Base-by-base conservation (phyloP, 2,888 invertebrate genomes). In the Minunthozetes semirufus region DNA sequence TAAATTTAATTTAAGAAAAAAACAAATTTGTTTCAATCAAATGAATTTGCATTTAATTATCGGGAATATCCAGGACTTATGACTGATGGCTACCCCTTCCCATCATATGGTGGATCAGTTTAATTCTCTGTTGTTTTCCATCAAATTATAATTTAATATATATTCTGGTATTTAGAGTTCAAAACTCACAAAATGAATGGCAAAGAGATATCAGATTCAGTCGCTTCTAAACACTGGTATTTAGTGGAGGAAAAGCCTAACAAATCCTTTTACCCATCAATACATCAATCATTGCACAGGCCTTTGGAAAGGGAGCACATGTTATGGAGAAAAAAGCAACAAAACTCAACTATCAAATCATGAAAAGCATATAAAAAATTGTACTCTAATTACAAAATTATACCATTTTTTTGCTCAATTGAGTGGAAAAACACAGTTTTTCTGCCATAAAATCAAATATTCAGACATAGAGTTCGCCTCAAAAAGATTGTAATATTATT, bases 381-480 rank as follows among this genome's bases (percentile, higher is more conserved):
- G 9, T 25, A 13, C 15, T 27, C 29, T 27, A 61, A 61, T 61
- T 61, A 61, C 61, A 61, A 61, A 61, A 61, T 61, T 61, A 61
- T 61, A 61, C 29, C 11, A 6, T 61, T 29, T 29, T 29, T 22
- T 22, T 1, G 6, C 22, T 9, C 56, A 33, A 33, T 33, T 33
- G 15, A n/a, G n/a, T n/a, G 53, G 8, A n/a, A 17, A 53, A 53
- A 15, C 8, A 8, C 1, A 19, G n/a, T 53, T n/a, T 8, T 48
- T 48, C 13, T 48, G 17, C 15, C 46, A 53, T 15, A 19, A 19
- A 27, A 61, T 9, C 19, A 61, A 22, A 61, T 13, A 27, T 8
- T 17, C 33, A 33, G 33, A 33, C 11, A 61, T 61, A 61, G 17
- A 61, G 61, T 61, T 25, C 61, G 13, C 25, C 61, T n/a, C 5